Evolutionary conservation across 2,888 invertebrate species (phyloP).

Genomic region (Dione juno): DNA sequence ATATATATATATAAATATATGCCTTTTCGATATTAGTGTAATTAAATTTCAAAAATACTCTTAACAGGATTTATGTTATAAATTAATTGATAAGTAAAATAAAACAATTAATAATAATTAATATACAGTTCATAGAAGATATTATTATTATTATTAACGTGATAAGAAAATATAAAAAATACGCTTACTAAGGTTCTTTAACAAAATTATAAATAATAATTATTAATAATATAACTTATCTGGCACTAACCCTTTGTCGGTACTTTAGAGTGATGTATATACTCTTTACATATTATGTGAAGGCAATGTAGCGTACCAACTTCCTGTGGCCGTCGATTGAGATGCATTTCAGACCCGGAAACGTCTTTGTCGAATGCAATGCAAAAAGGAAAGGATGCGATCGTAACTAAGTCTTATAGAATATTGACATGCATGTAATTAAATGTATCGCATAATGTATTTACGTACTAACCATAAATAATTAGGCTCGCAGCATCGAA

Average conservation of each 20-base stretch:
- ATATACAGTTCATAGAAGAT: too few species aligned
- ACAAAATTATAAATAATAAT: neutral
- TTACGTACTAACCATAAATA: constrained; percentile 6
- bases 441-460: constrained; percentile 28
- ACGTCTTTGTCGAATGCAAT: constrained; percentile 62
- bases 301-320: constrained; percentile 74
- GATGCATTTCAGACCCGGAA: constrained; percentile 76
- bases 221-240: constrained; percentile 2
- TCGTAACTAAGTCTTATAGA: constrained; percentile 42
- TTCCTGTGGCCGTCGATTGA: constrained; percentile 72
- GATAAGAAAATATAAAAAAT: neutral
- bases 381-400: constrained; percentile 69
- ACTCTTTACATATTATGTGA: constrained; percentile 60
- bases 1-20: too few species aligned
- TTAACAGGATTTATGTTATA: too few species aligned
- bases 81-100: too few species aligned
- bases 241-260: constrained; percentile 57
- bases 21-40: too few species aligned
- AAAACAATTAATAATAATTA: too few species aligned
- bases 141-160: too few species aligned
- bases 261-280: constrained; percentile 60
- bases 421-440: constrained; percentile 35
- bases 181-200: neutral
- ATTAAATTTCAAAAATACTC: too few species aligned
- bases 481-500: neutral